phyloP scores from a whole-genome alignment of 2,797 vertebrate species.

The Mycteria americana region DNA sequence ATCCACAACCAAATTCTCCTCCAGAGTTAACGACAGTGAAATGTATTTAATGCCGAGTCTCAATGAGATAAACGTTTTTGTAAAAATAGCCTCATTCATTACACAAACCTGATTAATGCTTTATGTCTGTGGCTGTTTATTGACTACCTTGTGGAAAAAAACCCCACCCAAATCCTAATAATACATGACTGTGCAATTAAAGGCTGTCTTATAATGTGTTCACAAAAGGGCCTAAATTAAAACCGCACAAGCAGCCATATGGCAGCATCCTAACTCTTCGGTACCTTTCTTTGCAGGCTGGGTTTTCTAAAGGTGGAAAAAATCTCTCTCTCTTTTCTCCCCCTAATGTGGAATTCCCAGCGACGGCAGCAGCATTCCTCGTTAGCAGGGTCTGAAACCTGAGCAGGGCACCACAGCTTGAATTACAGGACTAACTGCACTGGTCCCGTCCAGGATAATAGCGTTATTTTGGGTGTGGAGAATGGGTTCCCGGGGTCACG shows the following conservation, averaged over 20 bases:
- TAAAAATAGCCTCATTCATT: background rate
- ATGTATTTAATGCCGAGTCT: background rate
- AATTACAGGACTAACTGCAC: background rate
- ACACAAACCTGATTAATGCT: background rate
- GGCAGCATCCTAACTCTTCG: background rate
- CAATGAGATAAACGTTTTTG: background rate
- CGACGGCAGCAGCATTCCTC: background rate
- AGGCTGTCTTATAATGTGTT: background rate
- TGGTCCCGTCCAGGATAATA: background rate
- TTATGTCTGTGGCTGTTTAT: background rate
- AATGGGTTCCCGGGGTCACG: fast-evolving
- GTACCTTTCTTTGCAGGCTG: background rate
- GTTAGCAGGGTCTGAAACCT: background rate
- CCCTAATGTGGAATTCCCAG: background rate
- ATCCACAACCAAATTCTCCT: background rate
- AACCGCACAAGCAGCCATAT: background rate
- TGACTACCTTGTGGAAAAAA: background rate
- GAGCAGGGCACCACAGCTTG: background rate
- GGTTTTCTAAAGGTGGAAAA: background rate
- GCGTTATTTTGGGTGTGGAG: background rate
- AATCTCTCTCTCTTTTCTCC: background rate
- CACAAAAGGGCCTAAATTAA: background rate
- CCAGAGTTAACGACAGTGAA: background rate
- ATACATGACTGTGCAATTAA: background rate
- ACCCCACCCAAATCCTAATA: background rate